Evolutionary conservation across 2,797 vertebrate genomes (phyloP).

Genomic region (Miichthys miiuy): DNA sequence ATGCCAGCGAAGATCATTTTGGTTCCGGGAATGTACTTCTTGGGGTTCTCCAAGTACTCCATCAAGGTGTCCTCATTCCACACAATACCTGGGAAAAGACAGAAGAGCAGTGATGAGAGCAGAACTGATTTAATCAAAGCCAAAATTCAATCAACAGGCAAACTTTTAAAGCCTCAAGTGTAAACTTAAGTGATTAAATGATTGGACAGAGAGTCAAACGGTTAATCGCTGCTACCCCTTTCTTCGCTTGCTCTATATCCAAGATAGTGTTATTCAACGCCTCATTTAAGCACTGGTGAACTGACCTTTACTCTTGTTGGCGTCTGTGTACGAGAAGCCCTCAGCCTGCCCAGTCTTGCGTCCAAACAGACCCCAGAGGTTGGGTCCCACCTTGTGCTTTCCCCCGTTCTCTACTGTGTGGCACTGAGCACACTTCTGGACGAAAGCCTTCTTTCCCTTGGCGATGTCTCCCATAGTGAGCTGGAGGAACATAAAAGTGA

Average conservation of each 20-base stretch:
- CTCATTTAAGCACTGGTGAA: not conserved
- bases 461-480: constrained; percentile 84
- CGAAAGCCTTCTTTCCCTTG: constrained; percentile 88
- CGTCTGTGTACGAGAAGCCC: constrained; percentile 87
- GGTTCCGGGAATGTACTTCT: constrained; percentile 93
- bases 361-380: constrained; percentile 87
- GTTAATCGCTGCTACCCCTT: too few relatives aligned
- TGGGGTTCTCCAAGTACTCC: constrained; percentile 93
- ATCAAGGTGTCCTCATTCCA: constrained; percentile 88
- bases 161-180: not conserved
- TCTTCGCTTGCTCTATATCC: not conserved
- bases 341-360: constrained; percentile 84
- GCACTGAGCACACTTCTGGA: constrained; percentile 89
- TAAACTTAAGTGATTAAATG: too few relatives aligned
- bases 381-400: constrained; percentile 88
- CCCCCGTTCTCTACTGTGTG: constrained; percentile 87
- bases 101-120: not conserved
- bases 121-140: not conserved
- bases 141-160: not conserved
- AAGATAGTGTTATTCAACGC: accelerated
- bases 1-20: constrained; percentile 93
- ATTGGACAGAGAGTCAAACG: not conserved
- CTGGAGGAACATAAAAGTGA: constrained; percentile 33
- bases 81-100: constrained; percentile 77
- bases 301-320: constrained; percentile 91